Evolutionary conservation across 2,797 vertebrate species (phyloP), one percentile per base, ranked within the genome.

Genomic region (Rhynchotus rufescens): DNA sequence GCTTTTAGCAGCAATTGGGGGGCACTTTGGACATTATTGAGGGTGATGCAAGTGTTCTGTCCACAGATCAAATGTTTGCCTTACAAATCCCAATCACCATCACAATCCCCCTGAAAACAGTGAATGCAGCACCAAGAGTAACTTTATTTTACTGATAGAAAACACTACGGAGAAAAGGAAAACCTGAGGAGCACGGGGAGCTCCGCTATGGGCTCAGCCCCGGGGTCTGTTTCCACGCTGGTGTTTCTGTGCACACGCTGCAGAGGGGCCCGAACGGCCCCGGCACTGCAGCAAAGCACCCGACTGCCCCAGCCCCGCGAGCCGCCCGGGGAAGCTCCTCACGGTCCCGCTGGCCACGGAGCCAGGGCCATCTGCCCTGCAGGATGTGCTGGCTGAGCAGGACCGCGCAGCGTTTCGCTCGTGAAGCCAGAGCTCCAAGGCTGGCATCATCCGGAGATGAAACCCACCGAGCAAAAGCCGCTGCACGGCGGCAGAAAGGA

Each of bases 271-370:
- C 68, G 40, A 19, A 61, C 57, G 51, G 84, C 34, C 8, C 36
- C 64, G 69, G 30, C 73, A 40, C 79, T 66, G 65, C 72, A 75
- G 84, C 60, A 26, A 10, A 7, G 34, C 57, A 45, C 12, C 32
- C n/a, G 2, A 2, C 10, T 30, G 61, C 44, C 66, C 10, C 13
- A 49, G 38, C 20, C 11, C 26, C 51, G 44, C 3, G 40, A 49
- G 60, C 2, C 69, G 51, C 21, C 36, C 5, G 1, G 12, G 44
- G 51, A 79, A 51, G 16, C 49, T 71, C 72, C 65, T 47, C 3
- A 32, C 51, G 30, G 32, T 52, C 32, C 2, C 0, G 34, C 47
- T 8, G 56, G 42, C n/a, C 1, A 1, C 40, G 49, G 56, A 30
- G 36, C 62, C 20, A 30, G 21, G 40, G 47, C 1, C 10, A 40